These are phyloP conservation scores for Aspidiotus rigidus DNA, from an alignment of 2,888 invertebrate species.

Conservation along the genomic window DNA sequence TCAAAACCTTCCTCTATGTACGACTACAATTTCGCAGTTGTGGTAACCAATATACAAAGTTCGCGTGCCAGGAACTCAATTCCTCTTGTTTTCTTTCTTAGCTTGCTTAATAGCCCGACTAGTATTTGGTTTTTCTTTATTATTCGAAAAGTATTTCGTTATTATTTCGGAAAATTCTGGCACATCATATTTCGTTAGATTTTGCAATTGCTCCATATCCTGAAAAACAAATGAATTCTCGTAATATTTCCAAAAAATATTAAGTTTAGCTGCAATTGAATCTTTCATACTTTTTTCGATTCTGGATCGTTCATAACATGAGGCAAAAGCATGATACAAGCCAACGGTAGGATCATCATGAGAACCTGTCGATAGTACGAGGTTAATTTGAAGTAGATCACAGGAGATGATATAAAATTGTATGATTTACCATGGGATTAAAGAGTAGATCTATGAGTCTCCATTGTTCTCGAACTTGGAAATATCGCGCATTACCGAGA, in stretches of 20 bases:
- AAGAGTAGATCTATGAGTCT: constrained; percentile 90
- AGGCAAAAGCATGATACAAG: constrained; percentile 84
- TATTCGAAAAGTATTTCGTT: constrained; percentile 71
- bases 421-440: constrained; percentile 71
- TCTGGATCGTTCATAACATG: constrained; percentile 98
- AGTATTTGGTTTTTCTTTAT: constrained; percentile 15
- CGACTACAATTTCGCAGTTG: background rate
- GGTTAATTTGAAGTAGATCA: background rate
- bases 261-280: background rate
- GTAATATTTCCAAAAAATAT: too few relatives aligned
- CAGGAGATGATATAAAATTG: background rate
- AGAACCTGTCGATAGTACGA: constrained; percentile 53
- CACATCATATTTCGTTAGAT: constrained; percentile 72
- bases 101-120: constrained; percentile 14
- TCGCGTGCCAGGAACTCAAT: background rate
- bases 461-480: constrained; percentile 93
- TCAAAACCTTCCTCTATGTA: too few relatives aligned
- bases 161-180: constrained; percentile 94
- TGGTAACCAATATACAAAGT: constrained; percentile 12
- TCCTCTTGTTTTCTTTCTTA: constrained; percentile 16
- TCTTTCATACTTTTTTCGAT: constrained; percentile 64
- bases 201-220: constrained; percentile 83
- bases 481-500: constrained; percentile 70
- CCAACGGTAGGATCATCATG: constrained; percentile 89
- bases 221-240: constrained; percentile 38